Conservation (phyloP, 2,888 invertebrate genomes). For the Drosophila greeni region DNA sequence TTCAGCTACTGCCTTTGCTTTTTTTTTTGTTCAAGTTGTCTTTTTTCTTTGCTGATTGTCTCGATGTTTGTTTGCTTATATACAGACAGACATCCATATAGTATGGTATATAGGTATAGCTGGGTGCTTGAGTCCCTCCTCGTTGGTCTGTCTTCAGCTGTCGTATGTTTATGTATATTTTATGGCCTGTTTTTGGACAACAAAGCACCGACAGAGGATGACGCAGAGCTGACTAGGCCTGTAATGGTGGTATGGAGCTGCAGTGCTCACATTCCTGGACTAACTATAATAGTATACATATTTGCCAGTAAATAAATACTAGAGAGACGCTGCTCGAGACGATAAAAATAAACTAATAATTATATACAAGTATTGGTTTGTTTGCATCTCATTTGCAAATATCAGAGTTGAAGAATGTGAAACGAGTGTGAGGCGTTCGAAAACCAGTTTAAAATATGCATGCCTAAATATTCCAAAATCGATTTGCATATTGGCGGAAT, state of each 20-base stretch:
- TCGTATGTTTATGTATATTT: conserved; percentile 16
- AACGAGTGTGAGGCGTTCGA: conserved; percentile 18
- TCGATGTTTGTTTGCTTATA: conserved; percentile 3
- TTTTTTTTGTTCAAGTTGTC: conserved; percentile 16
- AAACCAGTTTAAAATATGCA: conserved; percentile 52
- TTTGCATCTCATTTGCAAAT: conserved; percentile 53
- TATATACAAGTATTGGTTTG: conserved; percentile 17
- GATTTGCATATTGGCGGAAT: conserved; percentile 39
- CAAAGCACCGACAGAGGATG: conserved; percentile 30
- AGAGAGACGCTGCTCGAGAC: neutral
- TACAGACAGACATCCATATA: neutral
- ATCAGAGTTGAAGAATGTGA: conserved; percentile 64
- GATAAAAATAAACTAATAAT: conserved; percentile 1
- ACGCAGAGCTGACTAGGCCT: conserved; percentile 26
- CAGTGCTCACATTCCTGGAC: conserved; percentile 17
- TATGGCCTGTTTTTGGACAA: conserved; percentile 26
- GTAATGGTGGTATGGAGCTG: conserved; percentile 16
- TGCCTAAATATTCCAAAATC: conserved; percentile 29
- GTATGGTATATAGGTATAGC: neutral
- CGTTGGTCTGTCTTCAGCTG: conserved; percentile 19
- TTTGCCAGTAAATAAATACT: neutral
- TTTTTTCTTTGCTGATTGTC: conserved; percentile 14
- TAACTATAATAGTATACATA: conserved; percentile 17
- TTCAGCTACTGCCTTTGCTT: neutral
- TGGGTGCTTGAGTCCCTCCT: conserved; percentile 9